These are phyloP conservation scores for Tenualosa ilisha DNA, from an alignment of 2,797 vertebrate species.

Conservation along the genomic window DNA sequence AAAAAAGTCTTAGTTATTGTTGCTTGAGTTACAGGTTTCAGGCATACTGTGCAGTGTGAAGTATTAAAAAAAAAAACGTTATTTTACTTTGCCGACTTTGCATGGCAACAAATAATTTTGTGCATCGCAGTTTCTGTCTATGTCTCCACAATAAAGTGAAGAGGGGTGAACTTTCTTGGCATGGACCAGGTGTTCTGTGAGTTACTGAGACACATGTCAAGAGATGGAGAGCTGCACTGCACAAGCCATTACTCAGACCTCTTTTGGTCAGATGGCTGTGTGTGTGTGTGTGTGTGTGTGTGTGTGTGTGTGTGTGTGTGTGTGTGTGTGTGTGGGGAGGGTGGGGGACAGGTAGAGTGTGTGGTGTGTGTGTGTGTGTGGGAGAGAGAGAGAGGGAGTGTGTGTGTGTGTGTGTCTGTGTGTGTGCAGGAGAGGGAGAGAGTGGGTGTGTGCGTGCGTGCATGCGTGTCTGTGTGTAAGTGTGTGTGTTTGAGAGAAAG, in stretches of 20 bases:
- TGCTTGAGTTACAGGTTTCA: no score
- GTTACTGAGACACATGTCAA: neutral
- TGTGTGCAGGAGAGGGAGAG: neutral
- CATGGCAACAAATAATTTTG: neutral
- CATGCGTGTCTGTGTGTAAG: neutral
- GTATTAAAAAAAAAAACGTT: no score
- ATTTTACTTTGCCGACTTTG: neutral
- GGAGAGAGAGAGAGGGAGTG: neutral
- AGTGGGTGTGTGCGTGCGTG: neutral
- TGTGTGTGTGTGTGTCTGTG: neutral
- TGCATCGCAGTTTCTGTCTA: neutral
- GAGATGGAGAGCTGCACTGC: neutral
- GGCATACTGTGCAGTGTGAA: no score
- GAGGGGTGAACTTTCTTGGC: neutral
- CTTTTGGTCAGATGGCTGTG: neutral
- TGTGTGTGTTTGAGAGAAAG: neutral
- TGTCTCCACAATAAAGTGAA: conserved; percentile 1
- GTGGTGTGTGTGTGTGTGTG: no score
- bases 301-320: neutral
- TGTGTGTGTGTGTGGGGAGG: neutral
- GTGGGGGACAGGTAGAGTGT: neutral
- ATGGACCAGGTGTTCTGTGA: neutral
- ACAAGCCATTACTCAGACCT: conserved; percentile 5
- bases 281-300: neutral
- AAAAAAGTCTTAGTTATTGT: no score